Evolutionary conservation across 1,140 invertebrate species (phyloP), one percentile per base, ranked within the genome.

Genomic region (Zaprionus vittiger): DNA sequence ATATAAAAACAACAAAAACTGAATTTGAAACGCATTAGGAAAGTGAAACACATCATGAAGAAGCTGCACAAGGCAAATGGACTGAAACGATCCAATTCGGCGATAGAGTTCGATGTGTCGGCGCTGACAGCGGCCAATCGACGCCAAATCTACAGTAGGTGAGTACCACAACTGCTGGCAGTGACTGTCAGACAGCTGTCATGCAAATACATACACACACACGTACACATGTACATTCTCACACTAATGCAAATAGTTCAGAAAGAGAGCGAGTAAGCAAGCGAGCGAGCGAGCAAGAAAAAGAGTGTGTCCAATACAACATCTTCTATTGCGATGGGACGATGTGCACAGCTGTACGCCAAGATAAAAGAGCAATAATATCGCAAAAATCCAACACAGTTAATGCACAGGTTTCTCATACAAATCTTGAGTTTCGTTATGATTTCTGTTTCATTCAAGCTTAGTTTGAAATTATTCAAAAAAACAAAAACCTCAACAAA

Each of bases 51-150:
- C 75, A 92, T 92, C 76, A 92, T 92, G 91, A 92, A 92, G 83
- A 92, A 92, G 83, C 79, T 92, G 78, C 85, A 92, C 83, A 92
- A 92, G 79, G 83, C 82, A 76, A 92, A 92, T 67, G 90, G 91
- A 76, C 76, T 91, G 66, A 92, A 91, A 76, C 94, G 96, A 37
- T 95, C 96, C 9, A 96, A 96, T 81, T 96, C 96, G 64, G 96
- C 95, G 5, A 95, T 95, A 4, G 96, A 97, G 80, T 94, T 96
- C 41, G 95, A 96, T 83, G 94, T 95, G 22, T 94, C 94, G 49
- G 94, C 95, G 5, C 93, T 96, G 64, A 94, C 94, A 5, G 95
- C 95, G 0, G 95, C 95, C 0, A 95, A 94, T 79, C 94, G 94
- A 79, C 90, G 95, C 65, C 86, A 92, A 79, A 80, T 93, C 64